Percentiles rank a stretch among this genome's conserved stretches.
phyloP scores from a whole-genome alignment of 2,888 invertebrate genomes.

The Lissonota sp. region DNA sequence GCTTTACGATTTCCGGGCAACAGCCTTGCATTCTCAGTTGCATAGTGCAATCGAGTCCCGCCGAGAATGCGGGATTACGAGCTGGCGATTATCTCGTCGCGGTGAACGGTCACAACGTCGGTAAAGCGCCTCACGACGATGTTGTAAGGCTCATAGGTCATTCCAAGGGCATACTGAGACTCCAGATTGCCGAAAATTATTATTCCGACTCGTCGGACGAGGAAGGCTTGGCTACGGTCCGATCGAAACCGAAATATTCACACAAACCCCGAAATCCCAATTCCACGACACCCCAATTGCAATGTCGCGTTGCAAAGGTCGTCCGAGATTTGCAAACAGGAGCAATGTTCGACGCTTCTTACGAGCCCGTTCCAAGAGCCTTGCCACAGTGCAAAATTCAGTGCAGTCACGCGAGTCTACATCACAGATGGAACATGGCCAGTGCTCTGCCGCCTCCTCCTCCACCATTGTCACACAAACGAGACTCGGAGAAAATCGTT shows the following conservation, averaged over 20 bases:
- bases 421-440: constrained; percentile 82
- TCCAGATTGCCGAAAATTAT: constrained; percentile 95
- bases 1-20: constrained; percentile 99
- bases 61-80: constrained; percentile 94
- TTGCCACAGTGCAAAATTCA: constrained; percentile 74
- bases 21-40: constrained; percentile 97
- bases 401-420: constrained; percentile 75
- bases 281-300: constrained; percentile 73
- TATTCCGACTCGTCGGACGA: constrained; percentile 95
- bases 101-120: constrained; percentile 96
- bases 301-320: constrained; percentile 84
- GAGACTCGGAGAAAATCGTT: constrained; percentile 86
- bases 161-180: constrained; percentile 91
- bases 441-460: constrained; percentile 82
- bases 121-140: constrained; percentile 96
- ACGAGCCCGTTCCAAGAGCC: constrained; percentile 64
- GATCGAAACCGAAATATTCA: constrained; percentile 87
- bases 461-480: constrained; percentile 78
- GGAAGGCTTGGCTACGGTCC: constrained; percentile 87
- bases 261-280: constrained; percentile 83
- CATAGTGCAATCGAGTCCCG: constrained; percentile 95
- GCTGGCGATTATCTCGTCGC: constrained; percentile 97
- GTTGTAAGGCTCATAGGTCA: constrained; percentile 96
- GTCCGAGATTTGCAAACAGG: constrained; percentile 85
- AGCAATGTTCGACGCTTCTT: constrained; percentile 83